Base-by-base conservation (phyloP, 64 coral and sea anemone species). In the Platygyra sinensis region DNA sequence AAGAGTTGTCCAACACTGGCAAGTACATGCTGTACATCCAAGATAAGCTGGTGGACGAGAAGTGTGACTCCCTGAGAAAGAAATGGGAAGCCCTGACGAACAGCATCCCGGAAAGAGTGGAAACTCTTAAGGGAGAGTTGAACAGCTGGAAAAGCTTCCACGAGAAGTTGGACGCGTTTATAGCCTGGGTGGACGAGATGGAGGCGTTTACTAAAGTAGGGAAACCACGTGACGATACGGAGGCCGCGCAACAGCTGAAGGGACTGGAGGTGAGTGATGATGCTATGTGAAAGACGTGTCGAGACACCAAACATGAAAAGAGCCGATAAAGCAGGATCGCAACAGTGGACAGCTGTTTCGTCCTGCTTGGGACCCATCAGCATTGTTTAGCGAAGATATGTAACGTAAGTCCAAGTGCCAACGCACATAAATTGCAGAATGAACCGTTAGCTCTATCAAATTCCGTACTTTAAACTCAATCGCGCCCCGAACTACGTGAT, bases 151-250 rank as follows among this genome's bases (percentile, higher is more conserved):
- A 25, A 32, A 93, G 78, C 0, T 96, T 96, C 65, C 93, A 93
- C 32, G 52, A 65, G 38, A 91, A 90, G 22, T 67, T 96, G 72
- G 91, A 96, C 27, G 83, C 89, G 69, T 96, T 96, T 72, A 65
- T 90, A 20, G 78, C 91, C 11, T 96, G 95, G 95, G 57, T 96
- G 8, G 90, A 94, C 3, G 91, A 96, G 30, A 96, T 94, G 95
- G 87, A 96, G 38, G 77, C 52, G 13, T 96, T 96, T 60, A 96
- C 95, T 5, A 82, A 72, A 52, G 86, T 60, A 18, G 91, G 77
- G 39, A 96, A 96, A 72, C 94, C 91, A 24, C 91, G 85, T 18
- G 84, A 93, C n/a, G 95, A 91, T 29, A 52, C 25, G 38, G 95
- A 96, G 83, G 95, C 91, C 17, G 69, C 90, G 61, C 52, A 96